phyloP scores from a whole-genome alignment of 2,797 vertebrate species.

The Halcyon chelicuti region DNA sequence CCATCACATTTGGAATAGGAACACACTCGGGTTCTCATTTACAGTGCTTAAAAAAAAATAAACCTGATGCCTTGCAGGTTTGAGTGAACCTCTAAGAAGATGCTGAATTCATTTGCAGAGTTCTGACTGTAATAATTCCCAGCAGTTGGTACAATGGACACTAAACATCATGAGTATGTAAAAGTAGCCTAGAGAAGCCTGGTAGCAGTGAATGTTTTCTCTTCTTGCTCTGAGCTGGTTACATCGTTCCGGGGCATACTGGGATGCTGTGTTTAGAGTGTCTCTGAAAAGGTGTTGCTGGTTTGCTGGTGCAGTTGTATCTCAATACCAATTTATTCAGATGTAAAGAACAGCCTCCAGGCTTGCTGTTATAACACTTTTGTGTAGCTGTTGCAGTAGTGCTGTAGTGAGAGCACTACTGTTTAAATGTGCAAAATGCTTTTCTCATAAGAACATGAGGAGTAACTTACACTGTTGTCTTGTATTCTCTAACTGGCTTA shows the following conservation, averaged over 20 bases:
- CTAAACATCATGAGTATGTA: not conserved
- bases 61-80: not conserved
- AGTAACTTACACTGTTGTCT: not conserved
- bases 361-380: not conserved
- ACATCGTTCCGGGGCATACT: fast-evolving
- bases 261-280: no score
- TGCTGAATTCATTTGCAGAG: not conserved
- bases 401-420: not conserved
- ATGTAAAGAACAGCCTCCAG: not conserved
- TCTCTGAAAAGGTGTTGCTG: not conserved
- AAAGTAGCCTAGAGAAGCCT: not conserved
- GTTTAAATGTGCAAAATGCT: not conserved
- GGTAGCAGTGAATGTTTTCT: not conserved
- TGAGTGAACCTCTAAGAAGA: not conserved
- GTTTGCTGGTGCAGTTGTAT: not conserved
- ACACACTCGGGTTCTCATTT: not conserved
- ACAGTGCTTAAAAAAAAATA: not conserved
- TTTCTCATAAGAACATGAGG: no score
- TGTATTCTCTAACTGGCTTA: not conserved
- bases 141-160: not conserved
- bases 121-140: not conserved
- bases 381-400: not conserved
- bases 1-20: not conserved
- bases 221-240: not conserved
- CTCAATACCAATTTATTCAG: not conserved